Evolutionary conservation across 2,113 vertebrate species (phyloP), one percentile per base, ranked within the genome.

Genomic region (Alethe diademata): DNA sequence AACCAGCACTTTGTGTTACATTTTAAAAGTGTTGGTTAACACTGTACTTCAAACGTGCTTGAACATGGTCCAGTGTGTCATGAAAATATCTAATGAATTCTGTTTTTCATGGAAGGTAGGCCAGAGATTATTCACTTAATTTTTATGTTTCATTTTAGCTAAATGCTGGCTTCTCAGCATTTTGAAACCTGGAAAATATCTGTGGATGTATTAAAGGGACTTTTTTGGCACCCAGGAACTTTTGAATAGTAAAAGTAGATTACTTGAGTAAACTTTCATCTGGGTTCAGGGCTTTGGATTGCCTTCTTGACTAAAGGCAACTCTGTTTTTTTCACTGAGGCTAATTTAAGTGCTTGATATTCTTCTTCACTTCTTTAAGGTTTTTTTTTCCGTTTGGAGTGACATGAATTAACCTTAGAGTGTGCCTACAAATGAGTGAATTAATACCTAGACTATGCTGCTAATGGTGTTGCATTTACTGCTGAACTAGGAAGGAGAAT

Each of bases 401-500:
- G 35, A 65, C 31, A 67, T 60, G 25, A 53, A 86, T 82, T 91
- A 88, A 83, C 62, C 53, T 86, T 64, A 78, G 23, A 57, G 24
- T 5, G 2, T 92, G 31, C 69, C 78, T 88, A 60, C 62, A 80
- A 86, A 90, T 35, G 57, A 89, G 36, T 38, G 65, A 58, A 60
- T 78, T 91, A 89, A 88, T 88, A 70, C 28, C 18, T 35, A 53
- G 61, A 29, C 67, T 84, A 7, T 40, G 35, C 53, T 58, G 57
- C 66, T 88, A 62, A 86, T 85, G n/a, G 12, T 5, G 5, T 69
- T 92, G 33, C 50, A 36, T 87, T 95, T 92, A 78, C 19, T 82
- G 78, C 53, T 82, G 71, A 95, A 82, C 81, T 78, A 70, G 33
- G 29, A 89, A 87, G 84, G 54, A 89, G 69, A 86, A 84, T 82